Base-by-base conservation (phyloP, 2,113 vertebrate species). In the Takifugu bimaculatus region DNA sequence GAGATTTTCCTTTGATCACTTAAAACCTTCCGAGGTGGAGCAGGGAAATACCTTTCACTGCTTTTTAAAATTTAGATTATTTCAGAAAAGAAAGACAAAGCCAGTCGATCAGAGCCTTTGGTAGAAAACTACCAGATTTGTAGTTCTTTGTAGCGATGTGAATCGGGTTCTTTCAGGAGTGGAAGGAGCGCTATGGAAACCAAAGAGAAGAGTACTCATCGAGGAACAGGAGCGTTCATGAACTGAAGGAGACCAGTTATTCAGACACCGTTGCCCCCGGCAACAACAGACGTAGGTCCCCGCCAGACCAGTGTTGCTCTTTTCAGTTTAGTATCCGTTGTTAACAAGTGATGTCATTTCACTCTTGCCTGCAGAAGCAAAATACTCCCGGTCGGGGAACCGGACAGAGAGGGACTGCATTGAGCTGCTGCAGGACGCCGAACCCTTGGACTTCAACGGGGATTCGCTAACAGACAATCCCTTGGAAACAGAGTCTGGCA, bases 361-460 rank as follows among this genome's bases (percentile, higher is more conserved):
- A 15, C n/a, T 1, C 5, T 13, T 29, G 0, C 3, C 50, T 2
- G 28, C 74, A 85, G 90, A 93, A 25, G 94, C 92, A 3, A 97
- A 95, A 54, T 98, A 95, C 63, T 92, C 92, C 1, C 91, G 94
- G 13, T 81, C 91, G 26, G 92, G 91, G 56, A 86, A 86, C 26
- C 92, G 89, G 32, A 81, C 92, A 1, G 96, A 95, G 81, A 91
- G 94, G 67, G 96, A 99, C 56, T 86, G 90, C 75, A 90, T 96
- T 50, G 96, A 99, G 82, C 93, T 99, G 43, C 93, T 99, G 49
- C 95, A 96, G 74, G 96, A 98, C 66, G 93, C 93, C 0, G 96
- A 99, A 60, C 94, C 96, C 3, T 75, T 96, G 78, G 96, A 99
- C 86, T 99, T 96, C 83, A 97, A 93, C 13, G 93, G 94, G 4